Evolutionary conservation across 2,113 vertebrate species (phyloP).

Genomic region (Callorhinus ursinus): DNA sequence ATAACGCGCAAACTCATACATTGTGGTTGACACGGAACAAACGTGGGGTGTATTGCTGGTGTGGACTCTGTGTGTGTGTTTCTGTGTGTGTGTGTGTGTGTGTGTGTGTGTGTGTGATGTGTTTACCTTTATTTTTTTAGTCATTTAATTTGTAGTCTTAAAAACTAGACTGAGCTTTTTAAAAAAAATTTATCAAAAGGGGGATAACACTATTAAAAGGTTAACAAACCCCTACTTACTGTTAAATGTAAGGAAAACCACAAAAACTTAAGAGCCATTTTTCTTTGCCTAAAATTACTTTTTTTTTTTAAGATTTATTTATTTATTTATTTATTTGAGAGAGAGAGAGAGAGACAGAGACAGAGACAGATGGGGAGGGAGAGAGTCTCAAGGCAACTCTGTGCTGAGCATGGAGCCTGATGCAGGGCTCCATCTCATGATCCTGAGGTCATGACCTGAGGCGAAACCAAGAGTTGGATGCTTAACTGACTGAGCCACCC

Average conservation of each 20-base stretch:
- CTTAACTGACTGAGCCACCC: not conserved
- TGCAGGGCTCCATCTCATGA: not conserved
- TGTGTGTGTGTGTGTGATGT: not conserved
- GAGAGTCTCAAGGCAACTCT: not conserved
- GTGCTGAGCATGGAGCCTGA: not conserved
- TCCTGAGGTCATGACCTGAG: not conserved
- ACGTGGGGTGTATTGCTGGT: not conserved
- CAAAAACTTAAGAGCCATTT: not conserved
- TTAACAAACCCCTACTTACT: not conserved
- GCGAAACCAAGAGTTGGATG: not conserved
- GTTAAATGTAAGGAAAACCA: not conserved
- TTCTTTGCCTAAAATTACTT: constrained; percentile 26
- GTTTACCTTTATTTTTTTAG: not conserved
- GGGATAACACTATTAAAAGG: not conserved
- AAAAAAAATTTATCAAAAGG: not conserved
- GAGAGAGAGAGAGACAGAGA: not conserved
- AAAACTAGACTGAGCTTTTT: not conserved
- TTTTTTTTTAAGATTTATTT: not conserved
- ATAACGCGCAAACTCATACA: not conserved
- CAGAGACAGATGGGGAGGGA: not conserved
- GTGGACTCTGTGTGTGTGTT: not conserved
- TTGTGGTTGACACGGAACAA: not conserved
- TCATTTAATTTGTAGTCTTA: not conserved
- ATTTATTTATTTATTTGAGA: not conserved
- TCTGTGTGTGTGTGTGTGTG: not conserved